Percentiles rank a stretch among this genome's conserved stretches.
These are phyloP conservation scores for Pyrocoelia pectoralis DNA, from an alignment of 2,888 invertebrate genomes.

Conservation along the genomic window DNA sequence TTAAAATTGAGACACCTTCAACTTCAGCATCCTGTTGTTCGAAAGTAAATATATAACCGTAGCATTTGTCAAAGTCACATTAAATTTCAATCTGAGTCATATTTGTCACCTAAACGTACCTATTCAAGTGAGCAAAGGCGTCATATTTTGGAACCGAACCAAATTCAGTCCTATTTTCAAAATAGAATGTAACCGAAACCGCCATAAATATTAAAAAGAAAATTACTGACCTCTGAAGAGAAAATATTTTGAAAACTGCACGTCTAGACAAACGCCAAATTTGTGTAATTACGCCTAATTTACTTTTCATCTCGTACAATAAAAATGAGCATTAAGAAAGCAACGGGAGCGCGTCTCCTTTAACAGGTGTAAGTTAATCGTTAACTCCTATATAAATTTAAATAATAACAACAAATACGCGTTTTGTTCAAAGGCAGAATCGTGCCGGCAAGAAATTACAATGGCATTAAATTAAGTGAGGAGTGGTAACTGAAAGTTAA, in stretches of 20 bases:
- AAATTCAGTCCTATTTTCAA: constrained; percentile 25
- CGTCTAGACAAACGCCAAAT: background rate
- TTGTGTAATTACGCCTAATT: background rate
- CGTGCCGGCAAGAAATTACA: constrained; percentile 6
- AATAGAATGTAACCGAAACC: constrained; percentile 23
- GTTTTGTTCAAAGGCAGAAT: constrained; percentile 2
- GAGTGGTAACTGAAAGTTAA: constrained; percentile 12
- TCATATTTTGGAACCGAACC: constrained; percentile 27
- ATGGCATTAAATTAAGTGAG: constrained; percentile 10
- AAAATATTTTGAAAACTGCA: background rate
- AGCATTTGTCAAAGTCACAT: constrained; percentile 25
- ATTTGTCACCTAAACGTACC: constrained; percentile 4
- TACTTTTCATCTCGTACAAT: background rate
- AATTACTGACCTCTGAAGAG: background rate
- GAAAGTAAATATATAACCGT: background rate
- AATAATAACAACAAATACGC: constrained; percentile 4
- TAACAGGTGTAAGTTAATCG: background rate
- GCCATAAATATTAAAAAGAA: constrained; percentile 8
- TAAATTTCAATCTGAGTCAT: constrained; percentile 17
- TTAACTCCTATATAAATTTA: constrained; percentile 3
- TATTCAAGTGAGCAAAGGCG: constrained; percentile 14
- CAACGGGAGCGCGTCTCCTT: background rate
- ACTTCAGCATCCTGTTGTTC: background rate
- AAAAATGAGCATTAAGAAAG: background rate
- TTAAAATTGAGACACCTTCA: background rate